phyloP scores from a whole-genome alignment of 1,140 invertebrate genomes.

The Ganaspis sp. region DNA sequence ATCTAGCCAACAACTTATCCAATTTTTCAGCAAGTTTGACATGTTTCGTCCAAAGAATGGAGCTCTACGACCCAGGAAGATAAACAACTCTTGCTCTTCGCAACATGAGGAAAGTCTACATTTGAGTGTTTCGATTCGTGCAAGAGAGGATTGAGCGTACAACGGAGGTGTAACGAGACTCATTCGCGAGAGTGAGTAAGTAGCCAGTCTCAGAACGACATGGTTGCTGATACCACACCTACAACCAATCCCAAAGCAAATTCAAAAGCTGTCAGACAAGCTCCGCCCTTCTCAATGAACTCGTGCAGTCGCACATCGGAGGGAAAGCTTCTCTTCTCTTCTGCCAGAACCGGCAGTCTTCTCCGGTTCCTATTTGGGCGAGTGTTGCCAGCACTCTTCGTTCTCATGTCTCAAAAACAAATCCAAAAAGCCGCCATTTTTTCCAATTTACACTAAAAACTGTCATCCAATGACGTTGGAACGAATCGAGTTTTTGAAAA shows the following conservation, averaged over 20 bases:
- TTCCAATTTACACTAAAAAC: neutral
- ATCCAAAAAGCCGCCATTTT: neutral
- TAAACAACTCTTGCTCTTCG: neutral
- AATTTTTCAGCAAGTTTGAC: conserved; percentile 7
- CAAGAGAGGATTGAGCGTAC: conserved; percentile 2
- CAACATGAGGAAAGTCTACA: neutral
- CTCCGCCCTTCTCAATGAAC: conserved; percentile 57
- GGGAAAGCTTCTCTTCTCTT: conserved; percentile 36
- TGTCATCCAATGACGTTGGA: no score
- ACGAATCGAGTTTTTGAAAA: no score
- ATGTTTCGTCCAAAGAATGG: neutral
- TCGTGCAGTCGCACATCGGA: conserved; percentile 57
- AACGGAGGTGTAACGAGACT: conserved; percentile 55
- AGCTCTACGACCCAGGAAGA: neutral
- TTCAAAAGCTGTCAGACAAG: conserved; percentile 40
- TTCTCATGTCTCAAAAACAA: neutral
- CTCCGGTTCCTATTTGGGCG: conserved; percentile 66
- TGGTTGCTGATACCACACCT: conserved; percentile 58
- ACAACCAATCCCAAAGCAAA: conserved; percentile 50
- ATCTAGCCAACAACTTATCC: neutral
- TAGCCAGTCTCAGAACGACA: conserved; percentile 52
- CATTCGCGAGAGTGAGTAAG: conserved; percentile 45
- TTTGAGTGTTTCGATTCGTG: conserved; percentile 9
- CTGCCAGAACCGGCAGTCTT: conserved; percentile 58
- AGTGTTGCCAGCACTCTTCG: conserved; percentile 49